These are phyloP conservation scores for Pristionchus japonicus DNA, from an alignment of 2,888 invertebrate species.

Conservation along the genomic window DNA sequence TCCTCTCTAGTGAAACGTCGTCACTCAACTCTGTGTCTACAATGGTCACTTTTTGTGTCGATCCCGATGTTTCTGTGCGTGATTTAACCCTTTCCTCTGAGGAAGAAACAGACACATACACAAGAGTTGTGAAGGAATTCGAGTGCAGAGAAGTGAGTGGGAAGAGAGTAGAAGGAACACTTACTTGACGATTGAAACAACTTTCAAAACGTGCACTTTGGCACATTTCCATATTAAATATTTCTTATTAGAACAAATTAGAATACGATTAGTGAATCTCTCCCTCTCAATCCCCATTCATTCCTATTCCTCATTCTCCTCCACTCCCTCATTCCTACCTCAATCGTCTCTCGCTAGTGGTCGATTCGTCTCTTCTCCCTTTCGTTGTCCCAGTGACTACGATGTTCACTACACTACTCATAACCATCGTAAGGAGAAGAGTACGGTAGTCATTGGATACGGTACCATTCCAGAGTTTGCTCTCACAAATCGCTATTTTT, in stretches of 20 bases:
- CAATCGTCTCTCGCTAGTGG: neutral
- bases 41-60: neutral
- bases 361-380: neutral
- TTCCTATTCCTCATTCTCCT: neutral
- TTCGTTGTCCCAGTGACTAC: neutral
- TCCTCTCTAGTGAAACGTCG: neutral
- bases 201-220: no score
- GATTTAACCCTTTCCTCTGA: neutral
- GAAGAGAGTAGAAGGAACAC: neutral
- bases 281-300: no score
- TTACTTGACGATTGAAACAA: no score
- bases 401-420: slow-evolving; percentile 28
- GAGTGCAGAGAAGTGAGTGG: neutral
- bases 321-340: neutral
- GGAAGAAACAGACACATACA: neutral
- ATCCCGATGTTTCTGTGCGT: neutral
- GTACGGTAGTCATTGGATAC: neutral
- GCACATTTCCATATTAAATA: no score
- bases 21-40: neutral
- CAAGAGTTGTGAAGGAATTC: neutral
- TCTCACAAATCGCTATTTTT: slow-evolving; percentile 9
- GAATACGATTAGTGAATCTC: no score
- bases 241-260: no score
- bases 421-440: slow-evolving; percentile 11
- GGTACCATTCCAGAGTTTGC: neutral